phyloP scores from a whole-genome alignment of 2,113 vertebrate genomes.

The Danio rerio region GRCz12tu NC_133179.1:45797501-45798000 shows the following conservation, averaged over 20 bases:
- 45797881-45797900: neutral
- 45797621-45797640: no score
- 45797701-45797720: neutral
- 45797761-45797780: neutral
- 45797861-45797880: neutral
- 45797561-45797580: no score
- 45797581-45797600: no score
- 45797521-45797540: neutral
- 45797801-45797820: neutral
- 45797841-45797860: neutral
- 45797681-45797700: neutral
- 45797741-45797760: neutral
- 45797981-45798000: neutral
- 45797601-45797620: no score
- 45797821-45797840: neutral
- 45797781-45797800: neutral
- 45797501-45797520: neutral
- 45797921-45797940: neutral
- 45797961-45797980: neutral
- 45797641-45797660: no score
- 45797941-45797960: neutral
- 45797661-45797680: no score
- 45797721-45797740: neutral
- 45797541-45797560: no score
- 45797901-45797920: neutral